These are phyloP conservation scores for Hoplostethus mediterraneus DNA, from an alignment of 2,797 vertebrate species.

Conservation along the genomic window DNA sequence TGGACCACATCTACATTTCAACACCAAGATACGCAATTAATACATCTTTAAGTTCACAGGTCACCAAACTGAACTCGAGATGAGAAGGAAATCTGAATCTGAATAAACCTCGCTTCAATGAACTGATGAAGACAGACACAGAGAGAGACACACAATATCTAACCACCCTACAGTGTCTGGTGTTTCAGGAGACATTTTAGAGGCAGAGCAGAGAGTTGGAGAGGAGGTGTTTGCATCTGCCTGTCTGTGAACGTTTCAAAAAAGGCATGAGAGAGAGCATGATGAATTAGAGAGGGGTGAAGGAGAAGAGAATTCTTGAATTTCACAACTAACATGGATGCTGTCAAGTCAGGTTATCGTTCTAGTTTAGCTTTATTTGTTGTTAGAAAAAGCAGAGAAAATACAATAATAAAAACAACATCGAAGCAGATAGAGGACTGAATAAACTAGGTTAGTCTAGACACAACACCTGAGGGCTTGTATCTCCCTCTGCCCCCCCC, in stretches of 20 bases:
- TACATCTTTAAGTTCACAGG: neutral
- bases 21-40: neutral
- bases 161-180: neutral
- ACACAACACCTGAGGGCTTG: conserved; percentile 56
- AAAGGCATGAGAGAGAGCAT: too few relatives aligned
- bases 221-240: too few relatives aligned
- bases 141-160: neutral
- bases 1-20: neutral
- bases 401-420: neutral
- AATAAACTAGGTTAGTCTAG: conserved; percentile 26
- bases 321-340: neutral
- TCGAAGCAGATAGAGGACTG: conserved; percentile 4
- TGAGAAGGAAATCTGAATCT: neutral
- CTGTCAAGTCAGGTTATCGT: neutral
- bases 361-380: neutral
- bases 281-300: neutral
- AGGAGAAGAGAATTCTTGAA: conserved; percentile 6
- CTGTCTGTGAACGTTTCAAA: neutral
- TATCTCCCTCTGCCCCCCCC: conserved; percentile 9
- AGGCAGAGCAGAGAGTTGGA: neutral
- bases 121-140: neutral
- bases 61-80: neutral
- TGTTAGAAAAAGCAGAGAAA: conserved; percentile 41
- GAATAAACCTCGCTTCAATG: conserved; percentile 3
- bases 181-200: neutral